Conservation (phyloP, 2,888 invertebrate species). For the Parnassius glacialis region DNA sequence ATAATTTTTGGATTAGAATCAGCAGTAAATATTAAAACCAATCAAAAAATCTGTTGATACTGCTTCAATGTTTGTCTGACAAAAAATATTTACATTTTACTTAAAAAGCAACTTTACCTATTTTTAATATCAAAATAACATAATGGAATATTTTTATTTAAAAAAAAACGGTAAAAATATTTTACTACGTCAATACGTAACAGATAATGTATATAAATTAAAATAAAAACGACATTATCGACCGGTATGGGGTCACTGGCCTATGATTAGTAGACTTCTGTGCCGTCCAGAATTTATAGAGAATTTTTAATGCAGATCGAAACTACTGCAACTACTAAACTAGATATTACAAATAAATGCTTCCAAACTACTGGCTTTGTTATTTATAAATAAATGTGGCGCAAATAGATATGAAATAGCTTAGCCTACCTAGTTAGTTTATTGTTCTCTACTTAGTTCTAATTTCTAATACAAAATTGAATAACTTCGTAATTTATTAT, state of each 20-base stretch:
- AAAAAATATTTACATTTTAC: too few species aligned
- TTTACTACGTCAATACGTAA: neutral
- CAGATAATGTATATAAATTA: slow-evolving; percentile 16
- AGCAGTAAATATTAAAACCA: too few species aligned
- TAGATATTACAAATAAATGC: slow-evolving; percentile 11
- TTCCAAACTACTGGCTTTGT: slow-evolving; percentile 3
- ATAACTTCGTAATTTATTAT: too few species aligned
- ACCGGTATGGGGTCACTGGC: slow-evolving; percentile 19
- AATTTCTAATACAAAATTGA: too few species aligned
- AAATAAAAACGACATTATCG: slow-evolving; percentile 12
- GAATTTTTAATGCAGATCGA: slow-evolving; percentile 21
- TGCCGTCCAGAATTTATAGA: slow-evolving; percentile 16
- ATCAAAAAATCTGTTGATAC: too few species aligned
- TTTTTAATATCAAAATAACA: neutral
- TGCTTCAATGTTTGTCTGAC: too few species aligned
- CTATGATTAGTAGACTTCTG: slow-evolving; percentile 24
- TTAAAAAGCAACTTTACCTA: too few species aligned
- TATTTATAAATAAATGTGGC: neutral
- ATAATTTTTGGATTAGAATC: too few species aligned
- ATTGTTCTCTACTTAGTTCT: too few species aligned
- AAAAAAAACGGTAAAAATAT: neutral
- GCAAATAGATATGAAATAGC: neutral
- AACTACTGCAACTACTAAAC: slow-evolving; percentile 10
- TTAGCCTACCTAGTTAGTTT: too few species aligned
- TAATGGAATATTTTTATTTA: neutral